Percentiles rank a stretch among this genome's conserved stretches.
Conservation (phyloP, 2,888 invertebrate genomes). For the Diarsia dahlii region DNA sequence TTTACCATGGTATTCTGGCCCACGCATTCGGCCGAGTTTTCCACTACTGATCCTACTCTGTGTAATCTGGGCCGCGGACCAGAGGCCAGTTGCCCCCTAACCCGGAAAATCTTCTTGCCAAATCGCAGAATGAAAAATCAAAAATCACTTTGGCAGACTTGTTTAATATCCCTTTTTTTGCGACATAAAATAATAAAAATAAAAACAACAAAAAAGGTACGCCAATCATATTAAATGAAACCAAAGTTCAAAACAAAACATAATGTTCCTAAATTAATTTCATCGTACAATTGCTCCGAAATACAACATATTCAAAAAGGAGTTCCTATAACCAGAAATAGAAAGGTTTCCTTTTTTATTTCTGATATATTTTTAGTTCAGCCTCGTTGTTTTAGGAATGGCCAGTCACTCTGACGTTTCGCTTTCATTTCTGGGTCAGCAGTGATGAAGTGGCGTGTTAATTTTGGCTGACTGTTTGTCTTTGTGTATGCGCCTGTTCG, state of each 20-base stretch:
- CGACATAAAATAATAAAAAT: too few species aligned
- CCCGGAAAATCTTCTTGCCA: too few species aligned
- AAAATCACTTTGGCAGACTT: too few species aligned
- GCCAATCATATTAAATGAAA: too few species aligned
- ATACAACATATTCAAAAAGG: slow-evolving; percentile 14
- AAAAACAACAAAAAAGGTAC: too few species aligned
- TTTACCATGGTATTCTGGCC: too few species aligned
- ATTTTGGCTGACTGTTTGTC: slow-evolving; percentile 35
- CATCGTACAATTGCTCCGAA: slow-evolving; percentile 34
- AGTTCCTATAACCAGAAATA: slow-evolving; percentile 24
- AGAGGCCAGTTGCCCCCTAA: too few species aligned
- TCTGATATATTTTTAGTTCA: slow-evolving; percentile 55
- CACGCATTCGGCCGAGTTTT: too few species aligned
- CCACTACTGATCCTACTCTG: too few species aligned
- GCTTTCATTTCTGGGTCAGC: slow-evolving; percentile 55
- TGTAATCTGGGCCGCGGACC: too few species aligned
- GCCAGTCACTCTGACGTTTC: slow-evolving; percentile 54
- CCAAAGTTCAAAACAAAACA: slow-evolving; percentile 13
- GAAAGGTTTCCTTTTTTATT: slow-evolving; percentile 32
- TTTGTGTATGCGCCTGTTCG: slow-evolving; percentile 9
- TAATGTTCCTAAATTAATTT: slow-evolving; percentile 37
- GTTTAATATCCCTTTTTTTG: too few species aligned
- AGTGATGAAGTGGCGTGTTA: slow-evolving; percentile 42
- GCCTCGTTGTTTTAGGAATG: slow-evolving; percentile 45
- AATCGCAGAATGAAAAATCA: too few species aligned